These are phyloP conservation scores for Trachelus tabidus DNA, from an alignment of 2,888 invertebrate species.

Conservation along the genomic window DNA sequence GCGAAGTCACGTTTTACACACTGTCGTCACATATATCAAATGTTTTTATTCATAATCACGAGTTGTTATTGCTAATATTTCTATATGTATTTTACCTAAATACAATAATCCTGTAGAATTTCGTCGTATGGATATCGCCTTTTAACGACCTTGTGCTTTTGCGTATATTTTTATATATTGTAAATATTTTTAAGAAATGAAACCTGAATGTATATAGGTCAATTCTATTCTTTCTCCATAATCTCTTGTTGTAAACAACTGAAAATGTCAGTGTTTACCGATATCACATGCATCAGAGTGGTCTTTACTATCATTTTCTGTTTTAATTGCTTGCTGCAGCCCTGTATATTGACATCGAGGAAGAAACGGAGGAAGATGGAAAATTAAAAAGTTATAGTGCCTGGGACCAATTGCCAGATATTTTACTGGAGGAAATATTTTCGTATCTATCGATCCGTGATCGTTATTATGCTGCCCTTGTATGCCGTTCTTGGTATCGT, in stretches of 20 bases:
- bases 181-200: neutral
- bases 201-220: neutral
- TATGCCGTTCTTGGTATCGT: slow-evolving; percentile 74
- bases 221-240: neutral
- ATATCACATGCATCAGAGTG: neutral
- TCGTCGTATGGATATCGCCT: neutral
- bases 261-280: neutral
- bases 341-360: slow-evolving; percentile 68
- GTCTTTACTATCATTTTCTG: neutral
- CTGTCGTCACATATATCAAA: neutral
- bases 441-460: slow-evolving; percentile 75
- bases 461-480: slow-evolving; percentile 80
- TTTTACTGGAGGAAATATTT: slow-evolving; percentile 80
- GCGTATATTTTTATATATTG: neutral
- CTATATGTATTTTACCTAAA: neutral
- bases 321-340: slow-evolving; percentile 52
- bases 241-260: neutral
- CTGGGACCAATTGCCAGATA: slow-evolving; percentile 78
- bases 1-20: neutral
- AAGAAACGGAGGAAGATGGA: slow-evolving; percentile 61
- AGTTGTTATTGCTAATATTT: neutral
- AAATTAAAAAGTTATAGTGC: slow-evolving; percentile 66
- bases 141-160: neutral
- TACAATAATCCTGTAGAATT: neutral
- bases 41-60: neutral